Conservation (phyloP, 2,113 vertebrate species). For the Chauna torquata region DNA sequence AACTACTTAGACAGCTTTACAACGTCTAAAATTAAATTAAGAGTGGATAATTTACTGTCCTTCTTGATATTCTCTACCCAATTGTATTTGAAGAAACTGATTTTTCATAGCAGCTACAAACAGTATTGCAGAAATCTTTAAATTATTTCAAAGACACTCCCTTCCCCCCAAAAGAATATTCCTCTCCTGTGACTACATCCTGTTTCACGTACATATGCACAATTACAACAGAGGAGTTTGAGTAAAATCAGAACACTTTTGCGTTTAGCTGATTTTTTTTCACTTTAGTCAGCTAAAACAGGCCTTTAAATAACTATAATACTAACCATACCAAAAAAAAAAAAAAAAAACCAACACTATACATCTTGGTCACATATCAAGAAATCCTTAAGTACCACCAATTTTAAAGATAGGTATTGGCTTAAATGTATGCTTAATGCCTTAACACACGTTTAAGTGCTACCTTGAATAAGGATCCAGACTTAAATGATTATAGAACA, state of each 20-base stretch:
- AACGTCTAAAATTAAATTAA: background rate
- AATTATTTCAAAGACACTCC: background rate
- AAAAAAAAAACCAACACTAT: background rate
- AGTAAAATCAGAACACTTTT: background rate
- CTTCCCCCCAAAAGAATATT: background rate
- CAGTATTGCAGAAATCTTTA: background rate
- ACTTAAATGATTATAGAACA: background rate
- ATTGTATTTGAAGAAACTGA: background rate
- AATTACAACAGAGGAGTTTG: background rate
- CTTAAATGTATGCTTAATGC: background rate
- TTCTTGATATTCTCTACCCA: background rate
- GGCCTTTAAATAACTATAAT: background rate
- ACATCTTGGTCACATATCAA: slow-evolving; percentile 1
- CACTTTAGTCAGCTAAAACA: background rate
- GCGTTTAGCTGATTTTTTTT: background rate
- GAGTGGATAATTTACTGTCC: background rate
- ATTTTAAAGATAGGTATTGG: background rate
- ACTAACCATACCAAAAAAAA: background rate
- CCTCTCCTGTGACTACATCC: background rate
- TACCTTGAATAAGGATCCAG: background rate
- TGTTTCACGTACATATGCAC: background rate
- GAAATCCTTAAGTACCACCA: background rate
- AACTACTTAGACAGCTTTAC: background rate
- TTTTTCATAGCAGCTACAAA: background rate
- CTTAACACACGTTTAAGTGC: background rate